A percentile compares a stretch with the other conserved stretches of the same genome.
Evolutionary conservation across 2,888 invertebrate genomes (phyloP).

Genomic region (Digitonthophagus gazella): DNA sequence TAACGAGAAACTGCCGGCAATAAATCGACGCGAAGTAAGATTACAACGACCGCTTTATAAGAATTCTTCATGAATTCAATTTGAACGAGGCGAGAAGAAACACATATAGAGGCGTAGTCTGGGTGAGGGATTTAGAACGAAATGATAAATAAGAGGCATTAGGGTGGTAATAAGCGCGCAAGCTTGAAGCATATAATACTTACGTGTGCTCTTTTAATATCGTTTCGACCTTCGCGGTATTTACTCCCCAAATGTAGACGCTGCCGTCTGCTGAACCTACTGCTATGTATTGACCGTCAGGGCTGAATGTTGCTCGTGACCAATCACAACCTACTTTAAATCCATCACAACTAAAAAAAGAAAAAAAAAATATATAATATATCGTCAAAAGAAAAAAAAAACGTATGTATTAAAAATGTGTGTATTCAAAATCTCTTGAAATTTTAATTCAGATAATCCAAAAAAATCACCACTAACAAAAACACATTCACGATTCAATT

Average conservation of each 20-base stretch:
- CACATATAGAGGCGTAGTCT: not conserved
- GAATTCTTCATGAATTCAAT: not conserved
- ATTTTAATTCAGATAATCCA: too few relatives aligned
- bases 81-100: conserved; percentile 4
- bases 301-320: conserved; percentile 89
- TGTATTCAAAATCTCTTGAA: too few relatives aligned
- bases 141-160: conserved; percentile 7
- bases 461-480: too few relatives aligned
- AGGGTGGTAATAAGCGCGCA: conserved; percentile 19
- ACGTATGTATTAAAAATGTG: too few relatives aligned
- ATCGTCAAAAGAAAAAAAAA: not conserved
- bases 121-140: not conserved
- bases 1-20: not conserved
- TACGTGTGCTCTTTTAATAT: conserved; percentile 80
- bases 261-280: conserved; percentile 92
- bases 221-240: conserved; percentile 71
- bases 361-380: conserved; percentile 17
- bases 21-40: not conserved
- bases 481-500: too few relatives aligned
- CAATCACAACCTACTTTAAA: conserved; percentile 96
- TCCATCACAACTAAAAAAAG: conserved; percentile 76
- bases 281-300: conserved; percentile 82
- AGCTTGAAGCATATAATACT: conserved; percentile 50
- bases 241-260: conserved; percentile 88
- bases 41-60: not conserved